Conservation (phyloP, 1,140 invertebrate genomes). For the Harlomillsia oculata region DNA sequence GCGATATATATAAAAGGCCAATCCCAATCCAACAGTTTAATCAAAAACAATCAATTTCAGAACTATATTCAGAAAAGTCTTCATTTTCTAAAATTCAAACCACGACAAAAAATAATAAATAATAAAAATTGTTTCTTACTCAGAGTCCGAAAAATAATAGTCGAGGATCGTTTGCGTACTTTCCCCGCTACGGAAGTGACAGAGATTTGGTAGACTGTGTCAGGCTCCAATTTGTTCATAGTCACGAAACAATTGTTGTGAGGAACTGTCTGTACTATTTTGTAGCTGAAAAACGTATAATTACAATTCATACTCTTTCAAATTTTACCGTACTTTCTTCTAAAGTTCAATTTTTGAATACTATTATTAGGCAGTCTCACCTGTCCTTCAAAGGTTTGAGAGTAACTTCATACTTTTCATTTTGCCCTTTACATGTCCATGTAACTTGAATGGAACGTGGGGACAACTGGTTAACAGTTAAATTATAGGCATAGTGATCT, state of each 20-base stretch:
- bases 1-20: too few relatives aligned
- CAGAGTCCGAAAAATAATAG: slow-evolving; percentile 74
- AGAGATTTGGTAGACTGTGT: slow-evolving; percentile 73
- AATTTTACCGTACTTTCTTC: not conserved
- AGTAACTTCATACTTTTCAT: slow-evolving; percentile 33
- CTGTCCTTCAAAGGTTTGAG: slow-evolving; percentile 24
- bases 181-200: slow-evolving; percentile 70
- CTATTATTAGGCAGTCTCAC: slow-evolving; percentile 3
- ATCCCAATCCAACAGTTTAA: too few relatives aligned
- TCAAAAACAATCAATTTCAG: too few relatives aligned
- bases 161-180: slow-evolving; percentile 56
- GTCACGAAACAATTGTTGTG: slow-evolving; percentile 24
- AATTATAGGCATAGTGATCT: slow-evolving; percentile 16
- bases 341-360: not conserved
- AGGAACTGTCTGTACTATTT: slow-evolving; percentile 32
- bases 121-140: too few relatives aligned
- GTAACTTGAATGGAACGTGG: slow-evolving; percentile 24
- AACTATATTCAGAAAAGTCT: too few relatives aligned
- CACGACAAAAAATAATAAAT: too few relatives aligned
- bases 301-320: not conserved
- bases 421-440: slow-evolving; percentile 28
- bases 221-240: slow-evolving; percentile 54
- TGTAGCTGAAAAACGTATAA: slow-evolving; percentile 24
- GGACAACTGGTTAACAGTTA: slow-evolving; percentile 26
- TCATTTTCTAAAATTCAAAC: too few relatives aligned